Conservation (phyloP, 2,113 vertebrate species). For the Reinhardtius hippoglossoides region DNA sequence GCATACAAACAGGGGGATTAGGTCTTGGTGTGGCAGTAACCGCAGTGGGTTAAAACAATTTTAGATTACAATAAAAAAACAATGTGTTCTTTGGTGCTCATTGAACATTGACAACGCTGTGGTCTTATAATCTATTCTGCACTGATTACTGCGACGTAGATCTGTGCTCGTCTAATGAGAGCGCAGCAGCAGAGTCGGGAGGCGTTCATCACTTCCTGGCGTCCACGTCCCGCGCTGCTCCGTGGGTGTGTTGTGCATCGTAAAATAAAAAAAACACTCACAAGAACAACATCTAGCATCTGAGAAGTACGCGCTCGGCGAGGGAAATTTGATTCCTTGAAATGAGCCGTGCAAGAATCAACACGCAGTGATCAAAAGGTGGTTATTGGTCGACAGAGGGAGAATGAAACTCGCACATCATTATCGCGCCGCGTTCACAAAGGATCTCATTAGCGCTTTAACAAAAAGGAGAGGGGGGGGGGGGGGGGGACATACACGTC, state of each 20-base stretch:
- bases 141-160: conserved; percentile 24
- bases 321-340: conserved; percentile 3
- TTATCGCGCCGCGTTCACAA: conserved; percentile 1
- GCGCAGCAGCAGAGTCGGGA: conserved; percentile 6
- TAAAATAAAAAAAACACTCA: conserved; percentile 4
- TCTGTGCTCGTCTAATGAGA: conserved; percentile 36
- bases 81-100: conserved; percentile 51
- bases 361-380: conserved; percentile 32
- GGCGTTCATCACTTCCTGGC: conserved; percentile 37
- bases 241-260: neutral
- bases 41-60: conserved; percentile 50
- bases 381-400: neutral
- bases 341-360: conserved; percentile 1
- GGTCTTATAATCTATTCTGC: conserved; percentile 42
- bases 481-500: neutral
- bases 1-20: conserved; percentile 55
- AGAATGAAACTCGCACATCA: conserved; percentile 27
- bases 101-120: conserved; percentile 66
- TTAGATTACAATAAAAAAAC: conserved; percentile 45
- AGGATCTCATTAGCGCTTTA: conserved; percentile 31
- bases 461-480: conserved; percentile 8
- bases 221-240: conserved; percentile 27
- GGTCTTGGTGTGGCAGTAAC: conserved; percentile 11
- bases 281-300: conserved; percentile 5
- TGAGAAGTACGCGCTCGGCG: neutral